These are phyloP conservation scores for Eledone cirrhosa DNA, from an alignment of 2,888 invertebrate genomes.

Conservation along the genomic window DNA sequence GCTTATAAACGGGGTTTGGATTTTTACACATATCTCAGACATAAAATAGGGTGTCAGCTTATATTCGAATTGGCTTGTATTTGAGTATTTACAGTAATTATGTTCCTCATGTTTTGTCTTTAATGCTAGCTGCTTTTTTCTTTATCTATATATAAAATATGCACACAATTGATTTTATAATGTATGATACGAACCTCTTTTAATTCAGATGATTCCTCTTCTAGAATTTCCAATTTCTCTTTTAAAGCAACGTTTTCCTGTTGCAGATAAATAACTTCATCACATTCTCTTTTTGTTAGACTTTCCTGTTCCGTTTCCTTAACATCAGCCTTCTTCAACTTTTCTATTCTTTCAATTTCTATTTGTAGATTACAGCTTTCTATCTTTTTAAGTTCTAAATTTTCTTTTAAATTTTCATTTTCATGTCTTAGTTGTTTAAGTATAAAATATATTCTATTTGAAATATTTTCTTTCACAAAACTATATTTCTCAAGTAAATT, in stretches of 20 bases:
- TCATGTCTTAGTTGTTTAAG: neutral
- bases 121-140: no score
- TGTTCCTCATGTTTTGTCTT: no score
- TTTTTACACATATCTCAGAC: no score
- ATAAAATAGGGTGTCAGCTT: no score
- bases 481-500: no score
- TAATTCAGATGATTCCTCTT: neutral
- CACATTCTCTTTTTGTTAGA: no score
- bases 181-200: neutral
- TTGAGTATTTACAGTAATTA: no score
- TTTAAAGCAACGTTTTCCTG: constrained; percentile 7
- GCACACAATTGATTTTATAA: no score
- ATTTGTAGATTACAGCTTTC: neutral
- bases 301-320: neutral
- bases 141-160: no score
- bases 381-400: neutral
- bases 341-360: neutral
- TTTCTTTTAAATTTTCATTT: neutral
- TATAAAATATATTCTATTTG: neutral
- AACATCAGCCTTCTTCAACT: neutral
- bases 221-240: neutral
- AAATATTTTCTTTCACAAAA: no score
- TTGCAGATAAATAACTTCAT: neutral
- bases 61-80: no score
- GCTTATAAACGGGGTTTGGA: no score